Evolutionary conservation across 1,140 invertebrate species (phyloP), one percentile per base, ranked within the genome.

Genomic region (Habropoda laboriosa): DNA sequence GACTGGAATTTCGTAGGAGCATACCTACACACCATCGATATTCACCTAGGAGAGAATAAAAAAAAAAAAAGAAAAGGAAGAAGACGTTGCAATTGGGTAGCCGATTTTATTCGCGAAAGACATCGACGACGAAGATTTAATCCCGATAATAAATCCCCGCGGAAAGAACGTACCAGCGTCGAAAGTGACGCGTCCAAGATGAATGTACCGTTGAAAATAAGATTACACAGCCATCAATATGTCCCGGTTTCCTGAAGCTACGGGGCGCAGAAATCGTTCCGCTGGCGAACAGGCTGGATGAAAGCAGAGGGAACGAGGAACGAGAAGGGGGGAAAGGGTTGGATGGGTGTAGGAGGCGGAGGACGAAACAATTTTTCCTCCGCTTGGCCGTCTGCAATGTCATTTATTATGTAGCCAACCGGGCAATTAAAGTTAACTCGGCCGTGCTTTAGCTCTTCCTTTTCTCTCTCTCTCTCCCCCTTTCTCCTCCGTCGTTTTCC

Each of bases 341-440:
- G 47, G 71, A 30, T n/a, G 49, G 32, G 24, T n/a, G 24, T 45
- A 42, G 68, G 24, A 51, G 58, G 61, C 38, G 55, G 83, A 82
- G 70, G 64, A 55, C 82, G 75, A 73, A 76, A 82, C 79, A 87
- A 82, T 89, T 89, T 88, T 88, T 88, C 83, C 79, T 83, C 73
- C 61, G 72, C 51, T 61, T 45, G 79, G 81, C 61, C 72, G 85
- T 86, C 81, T 87, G 81, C 86, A 79, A 76, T 82, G 81, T 84
- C 86, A 89, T 89, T 88, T 85, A 88, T 88, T 88, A 88, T 79
- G 80, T 87, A 80, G 87, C 79, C 78, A 79, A 87, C 72, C 80
- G 79, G 77, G 85, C 90, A 90, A 89, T 91, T 90, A 91, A 89
- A 89, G 86, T 90, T 89, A 84, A 89, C 83, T 88, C 86, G 88